Evolutionary conservation across 2,888 invertebrate genomes (phyloP).

Genomic region (Nomada fucata): DNA sequence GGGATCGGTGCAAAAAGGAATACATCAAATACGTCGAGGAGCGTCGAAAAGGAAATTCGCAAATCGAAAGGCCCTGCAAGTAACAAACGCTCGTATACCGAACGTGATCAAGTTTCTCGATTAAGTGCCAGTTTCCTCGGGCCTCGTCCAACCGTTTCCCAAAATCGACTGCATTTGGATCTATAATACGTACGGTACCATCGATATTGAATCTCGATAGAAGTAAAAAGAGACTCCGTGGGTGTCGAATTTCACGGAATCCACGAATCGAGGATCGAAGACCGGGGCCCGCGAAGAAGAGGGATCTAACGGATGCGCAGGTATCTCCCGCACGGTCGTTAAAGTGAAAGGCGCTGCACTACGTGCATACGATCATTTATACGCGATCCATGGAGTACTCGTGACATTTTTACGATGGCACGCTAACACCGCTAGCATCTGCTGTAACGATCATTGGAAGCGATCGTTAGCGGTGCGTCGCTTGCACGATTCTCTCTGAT

Average conservation of each 20-base stretch:
- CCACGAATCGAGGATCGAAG: constrained; percentile 35
- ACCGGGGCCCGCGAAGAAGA: constrained; percentile 16
- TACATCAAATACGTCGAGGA: constrained; percentile 5
- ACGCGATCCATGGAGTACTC: constrained; percentile 52
- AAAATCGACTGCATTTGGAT: too few relatives aligned
- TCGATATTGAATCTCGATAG: neutral
- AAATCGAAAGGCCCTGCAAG: neutral
- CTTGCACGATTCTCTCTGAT: constrained; percentile 23
- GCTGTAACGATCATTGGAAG: constrained; percentile 31
- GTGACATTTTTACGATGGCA: constrained; percentile 67
- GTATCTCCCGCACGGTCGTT: constrained; percentile 32
- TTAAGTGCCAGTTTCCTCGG: neutral
- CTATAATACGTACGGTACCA: neutral
- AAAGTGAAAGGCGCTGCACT: constrained; percentile 59
- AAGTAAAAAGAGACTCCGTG: neutral
- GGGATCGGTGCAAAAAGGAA: constrained; percentile 25
- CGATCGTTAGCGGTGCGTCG: constrained; percentile 38
- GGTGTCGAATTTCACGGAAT: constrained; percentile 3
- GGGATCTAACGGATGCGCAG: constrained; percentile 46
- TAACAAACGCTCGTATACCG: constrained; percentile 1
- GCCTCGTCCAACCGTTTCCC: neutral
- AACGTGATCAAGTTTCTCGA: neutral
- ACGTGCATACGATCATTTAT: constrained; percentile 36
- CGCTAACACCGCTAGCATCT: constrained; percentile 26
- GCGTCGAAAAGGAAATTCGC: constrained; percentile 4